Evolutionary conservation across 2,113 vertebrate genomes (phyloP).

Genomic region (Numenius arquata): DNA sequence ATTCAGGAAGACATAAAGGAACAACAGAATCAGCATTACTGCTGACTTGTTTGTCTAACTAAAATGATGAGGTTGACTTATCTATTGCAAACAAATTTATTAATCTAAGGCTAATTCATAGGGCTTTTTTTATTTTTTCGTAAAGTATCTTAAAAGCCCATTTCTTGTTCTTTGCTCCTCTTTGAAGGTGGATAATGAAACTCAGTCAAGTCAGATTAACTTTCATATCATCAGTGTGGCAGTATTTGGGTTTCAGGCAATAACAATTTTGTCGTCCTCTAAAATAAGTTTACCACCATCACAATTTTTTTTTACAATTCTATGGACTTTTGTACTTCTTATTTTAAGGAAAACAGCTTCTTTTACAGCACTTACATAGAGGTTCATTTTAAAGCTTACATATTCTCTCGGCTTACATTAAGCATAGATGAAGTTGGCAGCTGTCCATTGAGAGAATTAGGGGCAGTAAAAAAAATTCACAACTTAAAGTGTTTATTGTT

Average conservation of each 20-base stretch:
- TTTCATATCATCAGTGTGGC: background rate
- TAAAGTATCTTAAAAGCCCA: background rate
- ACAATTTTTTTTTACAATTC: background rate
- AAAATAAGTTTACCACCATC: slow-evolving; percentile 10
- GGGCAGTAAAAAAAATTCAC: background rate
- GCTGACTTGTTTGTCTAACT: background rate
- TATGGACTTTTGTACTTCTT: background rate
- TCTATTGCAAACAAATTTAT: background rate
- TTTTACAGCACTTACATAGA: background rate
- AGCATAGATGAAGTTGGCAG: slow-evolving; percentile 8
- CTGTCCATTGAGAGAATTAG: background rate
- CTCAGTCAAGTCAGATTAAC: background rate
- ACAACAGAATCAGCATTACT: background rate
- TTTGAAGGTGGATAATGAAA: background rate
- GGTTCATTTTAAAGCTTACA: slow-evolving; percentile 7
- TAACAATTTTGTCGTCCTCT: slow-evolving; percentile 14
- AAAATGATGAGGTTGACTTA: background rate
- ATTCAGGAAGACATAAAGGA: background rate
- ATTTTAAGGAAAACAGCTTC: slow-evolving; percentile 3
- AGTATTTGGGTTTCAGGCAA: slow-evolving; percentile 17
- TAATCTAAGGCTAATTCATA: background rate
- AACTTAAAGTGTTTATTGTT: background rate
- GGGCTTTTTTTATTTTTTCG: background rate
- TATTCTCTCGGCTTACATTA: background rate
- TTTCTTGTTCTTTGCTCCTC: background rate